Evolutionary conservation across 2,113 vertebrate genomes (phyloP), one percentile per base, ranked within the genome.

Genomic region (Entomyzon cyanotis): DNA sequence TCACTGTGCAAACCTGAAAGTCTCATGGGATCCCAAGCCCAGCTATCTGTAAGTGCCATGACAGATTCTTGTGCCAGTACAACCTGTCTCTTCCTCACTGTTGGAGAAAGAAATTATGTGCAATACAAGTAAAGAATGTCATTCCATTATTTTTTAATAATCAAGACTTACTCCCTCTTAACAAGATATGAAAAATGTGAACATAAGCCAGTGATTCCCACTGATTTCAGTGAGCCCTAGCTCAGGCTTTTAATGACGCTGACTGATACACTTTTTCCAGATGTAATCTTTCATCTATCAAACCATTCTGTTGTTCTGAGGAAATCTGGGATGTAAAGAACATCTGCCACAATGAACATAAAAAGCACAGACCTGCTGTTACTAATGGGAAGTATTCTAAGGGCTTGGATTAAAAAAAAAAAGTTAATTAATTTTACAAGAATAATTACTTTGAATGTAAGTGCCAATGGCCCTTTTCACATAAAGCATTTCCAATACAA

Each of bases 371-470:
- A 89, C 88, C 76, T 95, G 92, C 92, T 96, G 90, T 88, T 94
- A 64, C 77, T 93, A 92, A 90, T 93, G 86, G 52, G 58, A 96
- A 94, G 62, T 76, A 89, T 86, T 95, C 60, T 82, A 87, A 90
- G 30, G 73, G 79, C 55, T 94, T 50, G 25, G 65, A 87, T 81
- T 95, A 14, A 74, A 93, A 86, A 88, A 88, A 39, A 95, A 92
- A 91, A 90, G n/a, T 92, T 92, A 96, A 96, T 96, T 96, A 96
- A 97, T 94, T 96, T 96, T 92, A 90, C 86, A 95, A 90, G 92
- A 96, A 90, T 96, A 96, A 94, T 96, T 94, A 86, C 83, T 87
- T 84, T 84, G 88, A 94, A 90, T 81, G 65, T 50, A 64, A 90
- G 33, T 78, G 85, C 56, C 79, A 90, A 60, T 84, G 93, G 91